Evolutionary conservation across 2,888 invertebrate species (phyloP).

Genomic region (Caenorhabditis sp.): DNA sequence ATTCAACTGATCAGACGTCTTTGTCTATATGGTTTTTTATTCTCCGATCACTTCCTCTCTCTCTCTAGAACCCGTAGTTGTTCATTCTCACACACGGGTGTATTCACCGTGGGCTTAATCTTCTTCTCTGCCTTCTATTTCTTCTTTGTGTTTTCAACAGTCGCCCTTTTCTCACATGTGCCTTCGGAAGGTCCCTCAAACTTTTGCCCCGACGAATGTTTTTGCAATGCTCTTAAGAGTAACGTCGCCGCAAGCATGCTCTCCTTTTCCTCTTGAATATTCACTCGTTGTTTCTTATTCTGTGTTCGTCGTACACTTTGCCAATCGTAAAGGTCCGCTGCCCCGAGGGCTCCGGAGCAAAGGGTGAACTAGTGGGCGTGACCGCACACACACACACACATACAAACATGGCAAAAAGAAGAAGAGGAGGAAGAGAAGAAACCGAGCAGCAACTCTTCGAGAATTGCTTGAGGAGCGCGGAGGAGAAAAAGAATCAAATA

Average conservation of each 20-base stretch:
- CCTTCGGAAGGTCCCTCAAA: conserved; percentile 24
- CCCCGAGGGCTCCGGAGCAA: conserved; percentile 7
- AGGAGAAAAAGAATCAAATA: conserved; percentile 33
- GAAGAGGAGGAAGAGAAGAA: conserved; percentile 10
- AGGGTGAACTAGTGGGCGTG: conserved; percentile 43
- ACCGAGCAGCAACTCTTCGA: conserved; percentile 32
- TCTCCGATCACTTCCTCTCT: conserved; percentile 7
- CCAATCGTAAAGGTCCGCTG: conserved; percentile 47
- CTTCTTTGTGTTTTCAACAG: no score
- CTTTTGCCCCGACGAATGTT: conserved; percentile 5
- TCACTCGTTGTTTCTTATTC: conserved; percentile 52
- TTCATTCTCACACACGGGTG: neutral
- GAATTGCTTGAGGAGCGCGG: conserved; percentile 23
- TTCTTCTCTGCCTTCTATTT: neutral
- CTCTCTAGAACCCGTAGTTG: neutral
- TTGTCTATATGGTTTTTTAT: neutral
- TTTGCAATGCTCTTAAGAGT: conserved; percentile 23
- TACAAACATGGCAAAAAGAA: conserved; percentile 45
- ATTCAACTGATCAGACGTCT: conserved; percentile 17
- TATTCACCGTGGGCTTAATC: neutral
- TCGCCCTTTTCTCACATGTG: neutral
- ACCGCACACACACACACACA: conserved; percentile 8
- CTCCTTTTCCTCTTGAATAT: conserved; percentile 46
- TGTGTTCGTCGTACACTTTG: conserved; percentile 56
- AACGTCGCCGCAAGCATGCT: conserved; percentile 13